phyloP scores from a whole-genome alignment of 1,140 invertebrate genomes.

The Drosophila lowei region DNA sequence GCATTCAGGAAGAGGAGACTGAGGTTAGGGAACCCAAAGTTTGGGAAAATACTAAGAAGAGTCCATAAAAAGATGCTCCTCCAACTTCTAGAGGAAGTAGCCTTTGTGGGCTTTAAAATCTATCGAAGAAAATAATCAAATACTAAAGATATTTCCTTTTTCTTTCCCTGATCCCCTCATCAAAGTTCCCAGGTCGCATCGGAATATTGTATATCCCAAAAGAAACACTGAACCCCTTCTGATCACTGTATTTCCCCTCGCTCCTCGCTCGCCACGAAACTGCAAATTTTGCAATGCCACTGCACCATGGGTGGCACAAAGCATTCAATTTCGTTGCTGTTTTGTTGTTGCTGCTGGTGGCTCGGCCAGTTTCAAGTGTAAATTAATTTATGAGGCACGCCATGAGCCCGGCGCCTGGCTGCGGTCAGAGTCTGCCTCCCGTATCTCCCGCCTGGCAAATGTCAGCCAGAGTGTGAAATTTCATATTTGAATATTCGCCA shows the following conservation, averaged over 20 bases:
- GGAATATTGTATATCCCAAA: no score
- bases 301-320: conserved; percentile 39
- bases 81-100: no score
- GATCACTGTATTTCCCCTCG: conserved; percentile 1
- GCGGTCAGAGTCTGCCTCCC: conserved; percentile 42
- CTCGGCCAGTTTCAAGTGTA: conserved; percentile 74
- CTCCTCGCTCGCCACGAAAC: conserved; percentile 2
- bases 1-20: no score
- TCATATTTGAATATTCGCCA: conserved; percentile 67
- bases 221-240: no score
- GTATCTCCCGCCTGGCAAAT: conserved; percentile 62
- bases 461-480: conserved; percentile 77
- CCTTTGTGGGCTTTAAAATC: no score
- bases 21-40: no score
- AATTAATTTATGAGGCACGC: conserved; percentile 79
- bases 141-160: no score
- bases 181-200: no score
- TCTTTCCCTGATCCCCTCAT: no score
- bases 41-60: no score
- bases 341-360: conserved; percentile 36
- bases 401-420: conserved; percentile 63
- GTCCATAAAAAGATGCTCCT: no score
- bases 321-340: conserved; percentile 37
- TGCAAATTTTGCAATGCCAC: conserved; percentile 40
- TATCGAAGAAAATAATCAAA: no score